Base-by-base conservation (phyloP, 2,888 invertebrate species). In the Limnephilus rhombicus region DNA sequence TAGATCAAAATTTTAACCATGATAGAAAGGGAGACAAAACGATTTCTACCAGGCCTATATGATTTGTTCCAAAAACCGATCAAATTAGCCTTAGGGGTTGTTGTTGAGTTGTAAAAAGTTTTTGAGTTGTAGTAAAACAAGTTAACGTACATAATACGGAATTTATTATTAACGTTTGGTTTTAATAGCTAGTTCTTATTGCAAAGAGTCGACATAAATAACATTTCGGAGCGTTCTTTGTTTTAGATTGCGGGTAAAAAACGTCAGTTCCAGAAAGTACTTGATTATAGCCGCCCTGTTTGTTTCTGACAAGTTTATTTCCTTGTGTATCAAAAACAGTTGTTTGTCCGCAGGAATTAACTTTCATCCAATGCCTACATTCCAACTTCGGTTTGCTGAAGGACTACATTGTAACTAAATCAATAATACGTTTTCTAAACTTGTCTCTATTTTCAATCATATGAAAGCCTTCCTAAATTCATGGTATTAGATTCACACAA, bases 221-320 rank as follows among this genome's bases (percentile, higher is more conserved):
- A 37, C 41, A 83, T 83, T 86, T 24, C 68, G 24, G 24, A 68
- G 24, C 24, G 68, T 68, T 68, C 68, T 68, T 86, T 86, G 45
- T 86, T 86, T 45, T 45, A 49, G 86, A 29, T 86, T n/a, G 86
- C 34, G 83, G 34, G 45, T 86, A 86, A 86, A 86, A 86, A 86
- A 86, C 45, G 86, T 86, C 86, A 45, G 29, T 15, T 45, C 37
- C 86, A 86, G 86, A 86, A 45, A 83, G 41, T 45, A 86, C 45
- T 86, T 86, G 86, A 45, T 86, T 86, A 86, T 41, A 12, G 29
- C 86, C 86, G n/a, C 86, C 18, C 45, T 41, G 86, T n/a, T 86
- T 86, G 86, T 86, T 86, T 45, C 45, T 41, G 86, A 86, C 86
- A 86, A 86, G 86, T 86, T 86, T 86, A 45, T 24, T 86, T 86